Evolutionary conservation across 2,797 vertebrate species (phyloP).

Genomic region (Cynodonichthys magdalenae): DNA sequence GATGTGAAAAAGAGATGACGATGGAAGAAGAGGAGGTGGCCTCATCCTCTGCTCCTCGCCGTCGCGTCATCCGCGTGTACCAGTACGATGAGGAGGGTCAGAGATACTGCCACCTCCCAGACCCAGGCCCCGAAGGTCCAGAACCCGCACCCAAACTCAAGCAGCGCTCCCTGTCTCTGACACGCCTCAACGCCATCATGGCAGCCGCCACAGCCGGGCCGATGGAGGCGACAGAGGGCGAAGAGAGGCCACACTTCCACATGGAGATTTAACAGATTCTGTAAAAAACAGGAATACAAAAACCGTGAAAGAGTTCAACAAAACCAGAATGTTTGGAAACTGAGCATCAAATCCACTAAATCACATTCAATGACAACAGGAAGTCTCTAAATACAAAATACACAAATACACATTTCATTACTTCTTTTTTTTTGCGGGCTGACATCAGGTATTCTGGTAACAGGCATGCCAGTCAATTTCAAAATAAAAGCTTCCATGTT

Average conservation of each 20-base stretch:
- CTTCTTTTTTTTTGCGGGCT: too few relatives aligned
- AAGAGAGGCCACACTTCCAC: conserved; percentile 35
- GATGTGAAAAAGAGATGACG: background rate
- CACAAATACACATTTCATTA: too few relatives aligned
- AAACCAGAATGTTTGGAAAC: too few relatives aligned
- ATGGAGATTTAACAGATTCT: conserved; percentile 44
- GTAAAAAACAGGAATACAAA: too few relatives aligned
- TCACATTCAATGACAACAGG: too few relatives aligned
- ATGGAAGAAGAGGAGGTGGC: background rate
- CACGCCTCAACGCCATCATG: conserved; percentile 79
- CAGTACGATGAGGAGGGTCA: conserved; percentile 82
- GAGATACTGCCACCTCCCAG: conserved; percentile 67
- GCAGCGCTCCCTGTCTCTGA: conserved; percentile 75
- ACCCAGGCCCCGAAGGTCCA: background rate
- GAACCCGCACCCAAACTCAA: conserved; percentile 39
- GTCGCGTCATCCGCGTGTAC: conserved; percentile 76
- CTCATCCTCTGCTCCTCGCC: rapidly evolving
- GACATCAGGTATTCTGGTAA: too few relatives aligned
- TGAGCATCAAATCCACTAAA: too few relatives aligned
- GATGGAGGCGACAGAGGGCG: conserved; percentile 13
- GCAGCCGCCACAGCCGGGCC: conserved; percentile 48
- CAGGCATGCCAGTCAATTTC: too few relatives aligned
- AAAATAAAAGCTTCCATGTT: too few relatives aligned
- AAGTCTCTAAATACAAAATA: too few relatives aligned
- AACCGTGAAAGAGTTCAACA: too few relatives aligned